These are phyloP conservation scores for Gila robusta DNA, from an alignment of 2,797 vertebrate genomes.

Conservation along the genomic window DNA sequence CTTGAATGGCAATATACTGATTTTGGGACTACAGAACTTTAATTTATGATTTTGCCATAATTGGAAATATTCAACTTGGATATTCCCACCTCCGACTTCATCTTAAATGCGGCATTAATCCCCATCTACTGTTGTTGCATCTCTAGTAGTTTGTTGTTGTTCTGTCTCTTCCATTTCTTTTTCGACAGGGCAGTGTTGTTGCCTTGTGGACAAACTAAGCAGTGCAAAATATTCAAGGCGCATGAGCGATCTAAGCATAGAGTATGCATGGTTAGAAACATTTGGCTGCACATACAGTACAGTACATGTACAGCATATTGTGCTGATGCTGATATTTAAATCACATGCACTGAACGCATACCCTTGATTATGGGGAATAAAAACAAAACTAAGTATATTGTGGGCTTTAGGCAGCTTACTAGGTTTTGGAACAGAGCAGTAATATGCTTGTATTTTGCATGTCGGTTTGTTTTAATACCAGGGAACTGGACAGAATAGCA, in stretches of 20 bases:
- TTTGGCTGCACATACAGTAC: too few species aligned
- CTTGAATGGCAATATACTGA: not conserved
- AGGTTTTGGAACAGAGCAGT: not conserved
- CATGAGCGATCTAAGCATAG: not conserved
- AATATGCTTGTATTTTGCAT: not conserved
- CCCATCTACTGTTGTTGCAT: not conserved
- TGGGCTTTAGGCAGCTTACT: not conserved
- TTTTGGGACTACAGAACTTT: not conserved
- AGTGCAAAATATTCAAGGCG: not conserved
- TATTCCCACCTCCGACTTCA: not conserved
- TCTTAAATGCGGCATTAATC: not conserved
- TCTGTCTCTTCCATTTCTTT: not conserved
- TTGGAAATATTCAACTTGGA: not conserved
- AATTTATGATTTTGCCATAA: not conserved
- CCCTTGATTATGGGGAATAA: not conserved
- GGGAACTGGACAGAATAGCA: not conserved
- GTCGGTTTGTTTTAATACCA: slow-evolving; percentile 6
- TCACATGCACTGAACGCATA: not conserved
- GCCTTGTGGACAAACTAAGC: not conserved
- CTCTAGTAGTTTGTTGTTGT: not conserved
- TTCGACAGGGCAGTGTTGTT: not conserved
- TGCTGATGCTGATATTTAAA: not conserved
- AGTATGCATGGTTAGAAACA: not conserved
- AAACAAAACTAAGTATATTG: too few species aligned
- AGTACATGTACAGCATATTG: not conserved